Evolutionary conservation across 2,113 vertebrate genomes (phyloP).

Genomic region (Nothobranchius kuhntae): DNA sequence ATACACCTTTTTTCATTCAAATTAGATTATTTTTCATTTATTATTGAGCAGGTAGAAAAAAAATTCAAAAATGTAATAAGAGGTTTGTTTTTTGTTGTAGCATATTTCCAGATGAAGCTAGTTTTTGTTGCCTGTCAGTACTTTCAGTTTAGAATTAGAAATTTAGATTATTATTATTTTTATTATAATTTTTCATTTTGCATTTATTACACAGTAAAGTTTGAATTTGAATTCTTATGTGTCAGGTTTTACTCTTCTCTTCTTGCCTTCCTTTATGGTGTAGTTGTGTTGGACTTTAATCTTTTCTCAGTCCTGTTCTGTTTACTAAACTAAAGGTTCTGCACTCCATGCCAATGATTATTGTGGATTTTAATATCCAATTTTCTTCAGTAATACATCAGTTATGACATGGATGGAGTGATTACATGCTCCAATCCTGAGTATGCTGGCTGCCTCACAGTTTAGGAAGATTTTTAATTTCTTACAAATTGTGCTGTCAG

Average conservation of each 20-base stretch:
- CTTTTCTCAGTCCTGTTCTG: conserved; percentile 41
- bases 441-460: conserved; percentile 29
- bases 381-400: conserved; percentile 56
- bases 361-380: conserved; percentile 64
- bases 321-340: conserved; percentile 52
- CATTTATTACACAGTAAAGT: not conserved
- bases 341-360: conserved; percentile 58
- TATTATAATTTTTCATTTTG: not conserved
- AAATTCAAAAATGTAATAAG: no score
- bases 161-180: not conserved
- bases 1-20: no score
- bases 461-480: conserved; percentile 33
- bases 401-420: conserved; percentile 44
- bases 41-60: no score
- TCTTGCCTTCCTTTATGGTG: conserved; percentile 13
- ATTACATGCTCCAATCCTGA: conserved; percentile 24
- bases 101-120: no score
- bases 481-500: conserved; percentile 43
- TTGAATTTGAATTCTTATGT: conserved; percentile 27
- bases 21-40: no score
- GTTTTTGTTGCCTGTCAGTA: no score
- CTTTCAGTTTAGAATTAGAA: conserved; percentile 4
- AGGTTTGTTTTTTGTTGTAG: no score
- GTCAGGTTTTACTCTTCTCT: conserved; percentile 24
- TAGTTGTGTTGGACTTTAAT: conserved; percentile 34